A percentile compares a stretch with the other conserved stretches of the same genome.
These are phyloP conservation scores for Priocnemis perturbator DNA, from an alignment of 2,888 invertebrate genomes.

Conservation along the genomic window DNA sequence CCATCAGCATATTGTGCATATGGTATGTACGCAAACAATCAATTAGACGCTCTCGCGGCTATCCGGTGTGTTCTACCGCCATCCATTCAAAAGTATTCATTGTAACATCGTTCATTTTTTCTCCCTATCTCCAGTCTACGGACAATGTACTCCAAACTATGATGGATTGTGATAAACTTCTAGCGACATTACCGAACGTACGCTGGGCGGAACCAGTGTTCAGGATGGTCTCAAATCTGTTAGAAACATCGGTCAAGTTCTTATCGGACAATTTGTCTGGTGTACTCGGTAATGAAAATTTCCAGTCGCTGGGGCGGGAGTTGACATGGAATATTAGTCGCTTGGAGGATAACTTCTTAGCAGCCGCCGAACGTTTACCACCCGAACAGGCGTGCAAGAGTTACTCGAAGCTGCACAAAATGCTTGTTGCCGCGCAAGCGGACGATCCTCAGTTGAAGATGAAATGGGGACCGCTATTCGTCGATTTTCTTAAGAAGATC, in stretches of 20 bases:
- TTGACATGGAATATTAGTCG: conserved; percentile 85
- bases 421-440: conserved; percentile 62
- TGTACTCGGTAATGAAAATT: conserved; percentile 83
- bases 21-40: conserved; percentile 75
- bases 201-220: conserved; percentile 91
- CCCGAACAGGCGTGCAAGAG: conserved; percentile 90
- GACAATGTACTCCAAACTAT: conserved; percentile 90
- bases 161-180: conserved; percentile 88
- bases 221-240: conserved; percentile 85
- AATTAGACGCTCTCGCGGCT: conserved; percentile 13
- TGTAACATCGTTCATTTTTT: conserved; percentile 16
- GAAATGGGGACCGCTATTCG: conserved; percentile 78
- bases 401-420: conserved; percentile 77
- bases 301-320: conserved; percentile 82
- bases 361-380: conserved; percentile 86
- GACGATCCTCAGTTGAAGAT: conserved; percentile 73
- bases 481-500: conserved; percentile 80
- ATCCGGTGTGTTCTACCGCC: conserved; percentile 21
- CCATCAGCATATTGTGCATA: conserved; percentile 87
- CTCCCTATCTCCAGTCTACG: conserved; percentile 77
- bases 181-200: conserved; percentile 85
- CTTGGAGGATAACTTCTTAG: conserved; percentile 87
- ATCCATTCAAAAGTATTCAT: conserved; percentile 16
- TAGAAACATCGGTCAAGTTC: conserved; percentile 88
- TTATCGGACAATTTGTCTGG: conserved; percentile 86